A percentile compares a stretch with the other conserved stretches of the same genome.
Evolutionary conservation across 1,140 invertebrate species (phyloP).

Genomic region (Drosophila yakuba): DNA sequence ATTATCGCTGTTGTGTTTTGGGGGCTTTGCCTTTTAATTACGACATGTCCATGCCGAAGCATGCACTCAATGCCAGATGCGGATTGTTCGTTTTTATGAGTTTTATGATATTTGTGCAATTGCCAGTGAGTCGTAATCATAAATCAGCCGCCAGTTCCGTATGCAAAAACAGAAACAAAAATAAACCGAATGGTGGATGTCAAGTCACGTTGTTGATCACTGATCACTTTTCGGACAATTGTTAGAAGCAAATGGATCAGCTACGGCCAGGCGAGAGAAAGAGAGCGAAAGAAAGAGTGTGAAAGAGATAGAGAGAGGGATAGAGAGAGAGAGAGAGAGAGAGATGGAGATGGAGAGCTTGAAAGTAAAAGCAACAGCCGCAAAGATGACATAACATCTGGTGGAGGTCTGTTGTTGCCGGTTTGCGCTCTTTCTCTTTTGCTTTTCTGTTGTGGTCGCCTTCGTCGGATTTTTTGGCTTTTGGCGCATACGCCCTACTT

Average conservation of each 20-base stretch:
- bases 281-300: neutral
- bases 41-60: conserved; percentile 41
- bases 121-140: conserved; percentile 23
- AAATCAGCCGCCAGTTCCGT: conserved; percentile 19
- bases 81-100: conserved; percentile 34
- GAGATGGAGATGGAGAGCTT: conserved; percentile 6
- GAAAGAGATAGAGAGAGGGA: neutral
- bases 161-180: conserved; percentile 26
- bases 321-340: neutral
- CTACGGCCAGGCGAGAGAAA: neutral
- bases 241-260: conserved; percentile 50
- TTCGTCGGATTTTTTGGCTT: conserved; percentile 16
- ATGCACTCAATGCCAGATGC: conserved; percentile 49
- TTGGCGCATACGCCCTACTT: conserved; percentile 64
- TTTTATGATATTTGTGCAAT: conserved; percentile 47
- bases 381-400: conserved; percentile 42
- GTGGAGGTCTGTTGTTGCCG: conserved; percentile 24
- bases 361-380: conserved; percentile 44
- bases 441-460: conserved; percentile 28
- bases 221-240: conserved; percentile 32
- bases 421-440: conserved; percentile 17
- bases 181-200: conserved; percentile 7
- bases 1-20: conserved; percentile 27
- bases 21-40: conserved; percentile 38
- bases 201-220: conserved; percentile 34